phyloP scores from a whole-genome alignment of 37 sponge, comb jelly and placozoan species.

The Aplysina aerophoba region DNA sequence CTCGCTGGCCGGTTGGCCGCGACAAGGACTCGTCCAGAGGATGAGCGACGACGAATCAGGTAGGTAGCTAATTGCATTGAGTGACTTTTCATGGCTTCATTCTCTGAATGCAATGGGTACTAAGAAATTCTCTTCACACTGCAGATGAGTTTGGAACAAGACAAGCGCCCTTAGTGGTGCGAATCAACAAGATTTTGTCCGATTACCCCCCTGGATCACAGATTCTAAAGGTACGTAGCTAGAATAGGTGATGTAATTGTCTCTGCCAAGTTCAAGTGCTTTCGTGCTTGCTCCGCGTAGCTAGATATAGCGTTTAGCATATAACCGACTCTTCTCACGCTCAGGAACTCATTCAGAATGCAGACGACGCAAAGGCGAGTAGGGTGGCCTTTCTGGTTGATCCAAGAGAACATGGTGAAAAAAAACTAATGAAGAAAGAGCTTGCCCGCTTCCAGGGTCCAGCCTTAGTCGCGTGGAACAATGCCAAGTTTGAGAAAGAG shows the following conservation, averaged over 20 bases:
- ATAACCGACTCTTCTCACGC: too few species aligned
- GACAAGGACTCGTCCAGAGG: too few species aligned
- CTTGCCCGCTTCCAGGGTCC: slow-evolving; percentile 73
- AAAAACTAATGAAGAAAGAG: slow-evolving; percentile 20
- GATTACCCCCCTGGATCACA: not conserved
- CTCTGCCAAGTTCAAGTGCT: too few species aligned
- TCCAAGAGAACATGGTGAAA: slow-evolving; percentile 41
- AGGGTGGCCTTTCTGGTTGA: slow-evolving; percentile 65
- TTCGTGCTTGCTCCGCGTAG: too few species aligned
- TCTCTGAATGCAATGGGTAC: too few species aligned
- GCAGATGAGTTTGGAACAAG: not conserved
- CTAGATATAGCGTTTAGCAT: too few species aligned
- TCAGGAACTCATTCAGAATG: slow-evolving; percentile 80
- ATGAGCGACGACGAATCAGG: too few species aligned
- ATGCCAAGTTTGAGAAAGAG: slow-evolving; percentile 61
- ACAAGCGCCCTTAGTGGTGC: not conserved
- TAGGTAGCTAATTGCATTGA: too few species aligned
- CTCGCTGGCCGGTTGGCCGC: too few species aligned
- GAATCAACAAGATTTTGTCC: not conserved
- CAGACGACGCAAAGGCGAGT: slow-evolving; percentile 80
- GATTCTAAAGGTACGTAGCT: not conserved
- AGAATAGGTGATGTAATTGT: too few species aligned
- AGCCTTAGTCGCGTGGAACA: slow-evolving; percentile 68
- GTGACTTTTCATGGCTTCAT: too few species aligned
- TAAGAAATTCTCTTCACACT: not conserved